Percentiles rank a stretch among this genome's conserved stretches.
Evolutionary conservation across 1,140 invertebrate species (phyloP).

Genomic region (Drosophila varians): DNA sequence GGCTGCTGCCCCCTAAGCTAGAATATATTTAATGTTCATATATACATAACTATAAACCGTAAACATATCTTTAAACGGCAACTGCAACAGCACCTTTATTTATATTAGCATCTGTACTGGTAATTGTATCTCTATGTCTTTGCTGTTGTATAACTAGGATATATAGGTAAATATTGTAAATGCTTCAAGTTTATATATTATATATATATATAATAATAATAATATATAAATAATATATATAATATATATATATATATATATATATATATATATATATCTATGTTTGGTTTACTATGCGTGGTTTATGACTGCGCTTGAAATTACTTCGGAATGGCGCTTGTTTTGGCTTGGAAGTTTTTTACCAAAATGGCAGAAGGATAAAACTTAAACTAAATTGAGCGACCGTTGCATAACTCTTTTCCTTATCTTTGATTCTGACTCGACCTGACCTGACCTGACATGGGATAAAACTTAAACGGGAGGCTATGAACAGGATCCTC

Average conservation of each 20-base stretch:
- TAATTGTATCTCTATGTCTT: constrained; percentile 17
- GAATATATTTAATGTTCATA: constrained; percentile 35
- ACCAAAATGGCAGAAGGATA: constrained; percentile 52
- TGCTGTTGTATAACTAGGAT: constrained; percentile 53
- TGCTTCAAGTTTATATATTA: constrained; percentile 46
- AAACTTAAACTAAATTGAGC: constrained; percentile 75
- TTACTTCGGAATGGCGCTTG: constrained; percentile 7
- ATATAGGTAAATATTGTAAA: constrained; percentile 40
- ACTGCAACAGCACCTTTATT: background rate
- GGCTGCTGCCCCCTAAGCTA: constrained; percentile 66
- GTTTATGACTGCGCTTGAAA: background rate
- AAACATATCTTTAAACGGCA: constrained; percentile 16
- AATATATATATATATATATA: constrained; percentile 39
- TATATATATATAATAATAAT: constrained; percentile 40
- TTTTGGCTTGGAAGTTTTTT: constrained; percentile 55
- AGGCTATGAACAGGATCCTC: constrained; percentile 16
- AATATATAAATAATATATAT: constrained; percentile 32
- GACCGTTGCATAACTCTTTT: constrained; percentile 30
- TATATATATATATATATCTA: constrained; percentile 42
- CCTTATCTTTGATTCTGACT: background rate
- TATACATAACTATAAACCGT: constrained; percentile 41
- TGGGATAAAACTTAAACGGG: background rate
- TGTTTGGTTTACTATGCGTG: constrained; percentile 21
- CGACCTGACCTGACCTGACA: constrained; percentile 39
- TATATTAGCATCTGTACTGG: constrained; percentile 15